Conservation (phyloP, 2,888 invertebrate species). For the Ceriagrion tenellum region DNA sequence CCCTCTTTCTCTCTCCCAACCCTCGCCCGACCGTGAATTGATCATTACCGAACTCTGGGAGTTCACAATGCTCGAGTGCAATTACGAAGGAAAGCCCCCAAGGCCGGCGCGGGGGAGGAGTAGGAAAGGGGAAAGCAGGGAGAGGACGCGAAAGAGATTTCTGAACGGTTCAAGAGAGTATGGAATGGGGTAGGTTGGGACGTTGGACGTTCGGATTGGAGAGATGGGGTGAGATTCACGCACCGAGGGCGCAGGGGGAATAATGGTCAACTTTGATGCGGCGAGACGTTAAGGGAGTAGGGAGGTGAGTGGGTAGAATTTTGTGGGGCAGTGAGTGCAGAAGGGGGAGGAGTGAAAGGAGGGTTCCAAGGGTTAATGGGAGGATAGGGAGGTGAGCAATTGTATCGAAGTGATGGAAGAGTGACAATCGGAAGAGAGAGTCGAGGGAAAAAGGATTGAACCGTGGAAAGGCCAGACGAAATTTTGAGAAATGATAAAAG, state of each 20-base stretch:
- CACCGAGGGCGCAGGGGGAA: neutral
- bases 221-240: neutral
- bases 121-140: neutral
- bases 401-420: neutral
- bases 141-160: neutral
- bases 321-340: neutral
- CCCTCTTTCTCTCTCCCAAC: neutral
- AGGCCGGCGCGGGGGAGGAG: neutral
- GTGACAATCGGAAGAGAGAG: neutral
- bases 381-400: neutral
- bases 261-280: neutral
- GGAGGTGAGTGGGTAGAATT: too few species aligned
- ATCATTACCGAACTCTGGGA: conserved; percentile 28
- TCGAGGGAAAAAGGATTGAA: neutral
- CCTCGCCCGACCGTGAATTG: conserved; percentile 47
- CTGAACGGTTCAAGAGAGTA: neutral
- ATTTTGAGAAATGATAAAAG: neutral
- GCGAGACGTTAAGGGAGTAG: neutral
- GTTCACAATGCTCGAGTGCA: conserved; percentile 31
- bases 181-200: conserved; percentile 6
- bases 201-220: neutral
- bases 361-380: neutral
- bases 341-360: neutral
- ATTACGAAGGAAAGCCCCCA: conserved; percentile 3
- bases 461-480: neutral